Conservation (phyloP, 1,140 invertebrate species). For the Drosophila parabipectinata region DNA sequence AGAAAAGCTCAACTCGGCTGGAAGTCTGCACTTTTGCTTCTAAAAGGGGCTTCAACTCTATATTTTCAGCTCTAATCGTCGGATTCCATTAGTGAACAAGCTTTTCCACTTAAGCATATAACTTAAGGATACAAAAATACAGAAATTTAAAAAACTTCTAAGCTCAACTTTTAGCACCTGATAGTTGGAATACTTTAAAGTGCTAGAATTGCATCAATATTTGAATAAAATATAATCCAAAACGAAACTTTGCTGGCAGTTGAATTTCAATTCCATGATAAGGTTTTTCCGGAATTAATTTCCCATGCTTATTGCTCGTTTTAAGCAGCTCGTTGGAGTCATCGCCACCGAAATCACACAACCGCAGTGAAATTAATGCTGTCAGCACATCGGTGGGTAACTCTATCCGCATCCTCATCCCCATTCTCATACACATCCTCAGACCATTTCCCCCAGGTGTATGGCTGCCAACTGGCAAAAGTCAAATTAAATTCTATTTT, state of each 20-base stretch:
- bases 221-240: neutral
- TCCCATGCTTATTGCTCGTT: slow-evolving; percentile 20
- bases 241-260: slow-evolving; percentile 1
- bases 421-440: neutral
- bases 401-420: slow-evolving; percentile 4
- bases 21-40: slow-evolving; percentile 1
- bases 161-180: neutral
- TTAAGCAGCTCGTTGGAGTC: slow-evolving; percentile 25
- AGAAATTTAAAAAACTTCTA: neutral
- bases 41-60: slow-evolving; percentile 8
- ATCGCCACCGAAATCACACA: slow-evolving; percentile 37
- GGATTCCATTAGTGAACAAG: slow-evolving; percentile 38
- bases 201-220: neutral
- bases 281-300: slow-evolving; percentile 33
- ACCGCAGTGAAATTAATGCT: slow-evolving; percentile 46
- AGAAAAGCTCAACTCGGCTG: slow-evolving; percentile 19
- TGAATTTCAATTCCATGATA: slow-evolving; percentile 6
- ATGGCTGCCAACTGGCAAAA: slow-evolving; percentile 50
- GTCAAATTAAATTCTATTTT: slow-evolving; percentile 57
- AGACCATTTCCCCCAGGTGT: slow-evolving; percentile 37
- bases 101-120: slow-evolving; percentile 4
- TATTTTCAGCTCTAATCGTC: slow-evolving; percentile 30
- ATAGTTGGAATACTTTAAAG: neutral
- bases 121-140: neutral
- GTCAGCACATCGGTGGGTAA: slow-evolving; percentile 36